Evolutionary conservation across 2,888 invertebrate genomes (phyloP).

Genomic region (Nymphalis urticae): DNA sequence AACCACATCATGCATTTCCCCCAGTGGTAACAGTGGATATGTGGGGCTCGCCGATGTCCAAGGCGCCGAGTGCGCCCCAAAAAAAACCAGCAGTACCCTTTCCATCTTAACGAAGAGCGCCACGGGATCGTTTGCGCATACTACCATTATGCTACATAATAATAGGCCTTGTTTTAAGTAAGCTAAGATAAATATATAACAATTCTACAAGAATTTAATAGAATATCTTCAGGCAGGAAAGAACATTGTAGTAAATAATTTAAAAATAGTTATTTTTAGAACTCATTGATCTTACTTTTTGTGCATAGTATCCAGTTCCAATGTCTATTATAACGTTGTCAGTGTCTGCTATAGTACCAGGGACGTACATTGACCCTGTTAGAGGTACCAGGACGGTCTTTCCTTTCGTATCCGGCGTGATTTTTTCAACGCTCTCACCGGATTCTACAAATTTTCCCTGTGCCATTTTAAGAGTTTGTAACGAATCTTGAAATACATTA

Average conservation of each 20-base stretch:
- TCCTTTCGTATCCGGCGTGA: constrained; percentile 88
- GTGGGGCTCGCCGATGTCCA: too few species aligned
- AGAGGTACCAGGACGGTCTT: constrained; percentile 95
- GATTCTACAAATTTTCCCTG: constrained; percentile 95
- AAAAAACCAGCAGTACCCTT: too few species aligned
- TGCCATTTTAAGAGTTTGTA: constrained; percentile 93
- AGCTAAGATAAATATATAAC: too few species aligned
- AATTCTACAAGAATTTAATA: too few species aligned
- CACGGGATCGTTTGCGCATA: too few species aligned
- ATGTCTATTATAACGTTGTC: constrained; percentile 96
- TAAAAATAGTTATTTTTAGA: constrained; percentile 10
- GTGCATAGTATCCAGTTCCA: constrained; percentile 98
- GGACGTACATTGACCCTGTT: constrained; percentile 98
- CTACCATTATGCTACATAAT: too few species aligned
- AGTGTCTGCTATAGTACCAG: constrained; percentile 91
- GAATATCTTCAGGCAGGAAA: too few species aligned
- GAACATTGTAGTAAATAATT: background rate
- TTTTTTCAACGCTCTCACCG: constrained; percentile 90
- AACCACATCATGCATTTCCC: too few species aligned
- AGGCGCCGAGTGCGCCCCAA: too few species aligned
- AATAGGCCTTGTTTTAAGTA: too few species aligned
- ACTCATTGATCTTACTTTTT: constrained; percentile 85
- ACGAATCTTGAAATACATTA: constrained; percentile 92
- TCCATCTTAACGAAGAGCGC: too few species aligned
- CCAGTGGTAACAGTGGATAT: too few species aligned